phyloP scores from a whole-genome alignment of 2,113 vertebrate species.

The Dissostichus mawsoni region DNA sequence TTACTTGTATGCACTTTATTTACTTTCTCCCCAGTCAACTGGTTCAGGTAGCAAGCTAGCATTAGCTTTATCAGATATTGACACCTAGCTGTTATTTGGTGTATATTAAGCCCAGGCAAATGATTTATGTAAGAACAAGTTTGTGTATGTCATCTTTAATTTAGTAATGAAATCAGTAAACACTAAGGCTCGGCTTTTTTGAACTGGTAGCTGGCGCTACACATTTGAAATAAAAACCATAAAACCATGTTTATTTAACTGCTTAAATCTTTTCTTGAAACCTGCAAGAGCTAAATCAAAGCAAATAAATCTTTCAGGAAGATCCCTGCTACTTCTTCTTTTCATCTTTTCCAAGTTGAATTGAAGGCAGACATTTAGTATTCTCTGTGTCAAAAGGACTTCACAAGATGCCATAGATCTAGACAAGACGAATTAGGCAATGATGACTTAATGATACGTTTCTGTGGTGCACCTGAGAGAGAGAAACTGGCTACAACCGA shows the following conservation, averaged over 20 bases:
- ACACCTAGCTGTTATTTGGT: background rate
- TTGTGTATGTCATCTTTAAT: background rate
- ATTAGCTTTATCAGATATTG: background rate
- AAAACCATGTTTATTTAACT: slow-evolving; percentile 15
- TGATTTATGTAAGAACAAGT: background rate
- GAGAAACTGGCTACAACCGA: slow-evolving; percentile 53
- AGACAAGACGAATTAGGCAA: slow-evolving; percentile 59
- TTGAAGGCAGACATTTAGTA: slow-evolving; percentile 38
- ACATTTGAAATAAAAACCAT: background rate
- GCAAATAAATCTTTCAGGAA: slow-evolving; percentile 34
- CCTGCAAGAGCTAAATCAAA: slow-evolving; percentile 11
- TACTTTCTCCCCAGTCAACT: background rate
- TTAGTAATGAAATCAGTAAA: background rate
- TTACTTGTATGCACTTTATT: background rate
- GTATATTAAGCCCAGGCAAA: background rate
- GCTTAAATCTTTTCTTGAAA: slow-evolving; percentile 42
- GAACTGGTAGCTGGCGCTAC: background rate
- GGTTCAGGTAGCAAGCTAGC: background rate
- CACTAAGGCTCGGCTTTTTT: background rate
- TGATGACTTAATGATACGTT: slow-evolving; percentile 73
- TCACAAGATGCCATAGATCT: slow-evolving; percentile 33
- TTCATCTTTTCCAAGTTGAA: slow-evolving; percentile 47
- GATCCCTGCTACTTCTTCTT: slow-evolving; percentile 5
- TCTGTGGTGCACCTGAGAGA: background rate
- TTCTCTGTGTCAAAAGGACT: slow-evolving; percentile 36